phyloP scores from a whole-genome alignment of 1,140 invertebrate species.

The Drosophila mauritiana region DNA sequence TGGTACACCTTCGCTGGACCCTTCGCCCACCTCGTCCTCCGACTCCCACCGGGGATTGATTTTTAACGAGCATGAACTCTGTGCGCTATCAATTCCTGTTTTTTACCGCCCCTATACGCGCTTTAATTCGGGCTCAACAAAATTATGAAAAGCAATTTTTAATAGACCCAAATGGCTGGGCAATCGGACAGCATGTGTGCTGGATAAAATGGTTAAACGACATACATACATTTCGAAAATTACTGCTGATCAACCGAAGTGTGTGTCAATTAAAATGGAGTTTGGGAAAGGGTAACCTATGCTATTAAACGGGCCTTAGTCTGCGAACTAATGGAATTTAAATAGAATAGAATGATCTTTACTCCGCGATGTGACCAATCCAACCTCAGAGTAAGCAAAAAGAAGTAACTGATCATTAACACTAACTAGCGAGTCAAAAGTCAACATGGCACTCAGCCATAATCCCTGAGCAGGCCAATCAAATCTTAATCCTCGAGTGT shows the following conservation, averaged over 20 bases:
- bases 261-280: background rate
- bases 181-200: slow-evolving; percentile 51
- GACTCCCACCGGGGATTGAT: slow-evolving; percentile 69
- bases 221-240: slow-evolving; percentile 47
- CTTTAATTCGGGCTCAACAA: slow-evolving; percentile 46
- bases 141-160: slow-evolving; percentile 79
- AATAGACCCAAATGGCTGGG: slow-evolving; percentile 63
- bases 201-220: slow-evolving; percentile 65
- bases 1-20: slow-evolving; percentile 61
- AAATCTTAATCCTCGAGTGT: slow-evolving; percentile 34
- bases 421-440: slow-evolving; percentile 3
- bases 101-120: slow-evolving; percentile 15
- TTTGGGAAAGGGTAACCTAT: too few relatives aligned
- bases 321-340: too few relatives aligned
- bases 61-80: slow-evolving; percentile 74
- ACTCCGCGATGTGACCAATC: too few relatives aligned
- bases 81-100: slow-evolving; percentile 42
- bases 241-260: slow-evolving; percentile 44
- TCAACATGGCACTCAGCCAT: slow-evolving; percentile 35
- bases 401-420: background rate
- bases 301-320: too few relatives aligned
- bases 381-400: too few relatives aligned
- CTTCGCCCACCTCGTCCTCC: slow-evolving; percentile 12
- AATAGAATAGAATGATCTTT: too few relatives aligned
- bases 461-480: slow-evolving; percentile 47